Conservation (phyloP, 2,888 invertebrate genomes). For the Heteromyza rotundicornis region DNA sequence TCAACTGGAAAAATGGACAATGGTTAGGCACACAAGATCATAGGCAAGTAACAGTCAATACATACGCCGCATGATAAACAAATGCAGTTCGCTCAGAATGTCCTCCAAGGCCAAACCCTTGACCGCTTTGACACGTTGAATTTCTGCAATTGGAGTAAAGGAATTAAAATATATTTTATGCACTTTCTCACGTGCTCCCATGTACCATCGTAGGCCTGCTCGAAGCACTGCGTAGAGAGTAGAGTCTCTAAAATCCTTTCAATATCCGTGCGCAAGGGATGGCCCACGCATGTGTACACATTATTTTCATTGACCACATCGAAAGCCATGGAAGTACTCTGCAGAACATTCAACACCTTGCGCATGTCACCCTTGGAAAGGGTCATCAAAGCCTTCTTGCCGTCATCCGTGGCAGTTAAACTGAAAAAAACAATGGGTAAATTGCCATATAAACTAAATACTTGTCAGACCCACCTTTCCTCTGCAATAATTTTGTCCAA, state of each 20-base stretch:
- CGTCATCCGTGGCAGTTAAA: constrained; percentile 85
- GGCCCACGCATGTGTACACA: constrained; percentile 95
- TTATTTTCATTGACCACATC: constrained; percentile 86
- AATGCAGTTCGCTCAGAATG: constrained; percentile 90
- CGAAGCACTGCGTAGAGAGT: constrained; percentile 54
- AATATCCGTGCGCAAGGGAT: constrained; percentile 90
- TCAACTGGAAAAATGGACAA: constrained; percentile 72
- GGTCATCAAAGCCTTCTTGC: constrained; percentile 85
- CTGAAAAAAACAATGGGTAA: constrained; percentile 67
- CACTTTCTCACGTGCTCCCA: background rate
- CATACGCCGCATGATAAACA: constrained; percentile 85
- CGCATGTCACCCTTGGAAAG: constrained; percentile 98
- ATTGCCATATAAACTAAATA: background rate
- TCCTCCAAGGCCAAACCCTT: constrained; percentile 94
- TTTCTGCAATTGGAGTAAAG: constrained; percentile 64
- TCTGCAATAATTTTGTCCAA: constrained; percentile 81
- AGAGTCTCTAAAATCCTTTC: constrained; percentile 87
- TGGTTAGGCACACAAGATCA: background rate
- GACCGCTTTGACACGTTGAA: constrained; percentile 80
- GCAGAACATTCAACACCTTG: constrained; percentile 93
- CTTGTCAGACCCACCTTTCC: constrained; percentile 72
- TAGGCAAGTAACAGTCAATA: constrained; percentile 35
- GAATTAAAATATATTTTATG: background rate
- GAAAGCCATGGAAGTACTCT: constrained; percentile 94
- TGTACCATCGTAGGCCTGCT: constrained; percentile 55